Base-by-base conservation (phyloP, 2,888 invertebrate species). In the Drosophila subquinaria region DNA sequence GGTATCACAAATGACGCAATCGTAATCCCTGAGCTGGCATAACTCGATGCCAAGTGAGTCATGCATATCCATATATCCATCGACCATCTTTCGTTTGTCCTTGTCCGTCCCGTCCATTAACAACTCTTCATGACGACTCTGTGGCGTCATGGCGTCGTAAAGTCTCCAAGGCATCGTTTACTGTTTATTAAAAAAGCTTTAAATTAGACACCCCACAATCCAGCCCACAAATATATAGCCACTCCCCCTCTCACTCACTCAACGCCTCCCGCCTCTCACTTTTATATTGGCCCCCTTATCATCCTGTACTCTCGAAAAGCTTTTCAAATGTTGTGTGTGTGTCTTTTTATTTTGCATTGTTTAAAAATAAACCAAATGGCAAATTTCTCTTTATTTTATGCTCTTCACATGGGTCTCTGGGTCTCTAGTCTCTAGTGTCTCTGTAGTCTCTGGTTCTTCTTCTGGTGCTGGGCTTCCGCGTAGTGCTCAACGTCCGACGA, bases 341-440 rank as follows among this genome's bases (percentile, higher is more conserved):
- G 8, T 8, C 6, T 59, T 52, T 42, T 17, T 45, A 63, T 61
- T 76, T 71, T 57, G 66, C 43, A 69, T 77, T 78, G 67, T 78
- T 89, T 89, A 83, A 81, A 89, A 89, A 83, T 83, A 83, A 83
- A 78, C 72, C 68, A 45, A 74, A 20, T 79, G 63, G 72, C 81
- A 52, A 82, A 72, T 56, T 80, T 72, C 84, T 87, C 87, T 87
- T 75, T n/a, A n/a, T n/a, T 65, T 69, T 53, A 17, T 42, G 65
- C 80, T 74, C 87, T 83, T 82, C 51, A 55, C 50, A 63, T 63
- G 52, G 66, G 35, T 36, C 36, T 20, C 17, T 33, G 17, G 8
- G 30, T 30, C 30, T 30, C 30, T 48, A 9, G 33, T 35, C 33
- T 50, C 4, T 47, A 47, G 63, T 17, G 53, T 59, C 56, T 80